Evolutionary conservation across 2,113 vertebrate species (phyloP).

Genomic region (Pluvialis apricaria): DNA sequence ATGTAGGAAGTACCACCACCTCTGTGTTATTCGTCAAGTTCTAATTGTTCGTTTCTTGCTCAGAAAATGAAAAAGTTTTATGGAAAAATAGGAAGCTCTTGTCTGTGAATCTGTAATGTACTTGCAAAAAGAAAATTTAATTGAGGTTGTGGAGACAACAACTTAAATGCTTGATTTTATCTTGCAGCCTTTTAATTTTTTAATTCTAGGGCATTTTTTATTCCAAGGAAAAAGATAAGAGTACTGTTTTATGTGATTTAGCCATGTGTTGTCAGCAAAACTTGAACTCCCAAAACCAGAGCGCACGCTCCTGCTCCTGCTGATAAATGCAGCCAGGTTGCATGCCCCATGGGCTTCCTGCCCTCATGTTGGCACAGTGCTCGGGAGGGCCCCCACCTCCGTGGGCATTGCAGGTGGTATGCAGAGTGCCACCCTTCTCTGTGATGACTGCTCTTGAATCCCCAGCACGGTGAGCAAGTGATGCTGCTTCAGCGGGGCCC

Average conservation of each 20-base stretch:
- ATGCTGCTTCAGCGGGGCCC: background rate
- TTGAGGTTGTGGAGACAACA: background rate
- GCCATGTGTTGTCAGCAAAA: background rate
- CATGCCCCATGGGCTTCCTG: background rate
- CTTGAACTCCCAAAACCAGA: background rate
- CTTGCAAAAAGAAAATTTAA: background rate
- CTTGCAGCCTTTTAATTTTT: background rate
- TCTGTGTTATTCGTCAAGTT: background rate
- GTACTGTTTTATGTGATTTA: background rate
- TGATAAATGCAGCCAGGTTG: too few species aligned
- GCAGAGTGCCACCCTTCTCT: background rate
- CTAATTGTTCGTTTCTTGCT: background rate
- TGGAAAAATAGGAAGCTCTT: background rate
- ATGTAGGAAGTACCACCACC: background rate
- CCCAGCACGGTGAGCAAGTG: background rate
- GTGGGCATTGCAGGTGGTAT: accelerated
- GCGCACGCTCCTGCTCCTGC: accelerated
- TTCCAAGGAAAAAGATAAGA: background rate
- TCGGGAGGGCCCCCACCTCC: background rate
- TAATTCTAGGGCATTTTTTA: background rate
- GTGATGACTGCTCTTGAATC: background rate
- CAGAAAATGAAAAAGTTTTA: background rate
- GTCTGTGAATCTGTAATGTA: background rate
- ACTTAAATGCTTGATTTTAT: background rate
- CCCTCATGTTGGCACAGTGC: accelerated